Conservation (phyloP, 2,797 vertebrate species). For the Anabacerthia variegaticeps region DNA sequence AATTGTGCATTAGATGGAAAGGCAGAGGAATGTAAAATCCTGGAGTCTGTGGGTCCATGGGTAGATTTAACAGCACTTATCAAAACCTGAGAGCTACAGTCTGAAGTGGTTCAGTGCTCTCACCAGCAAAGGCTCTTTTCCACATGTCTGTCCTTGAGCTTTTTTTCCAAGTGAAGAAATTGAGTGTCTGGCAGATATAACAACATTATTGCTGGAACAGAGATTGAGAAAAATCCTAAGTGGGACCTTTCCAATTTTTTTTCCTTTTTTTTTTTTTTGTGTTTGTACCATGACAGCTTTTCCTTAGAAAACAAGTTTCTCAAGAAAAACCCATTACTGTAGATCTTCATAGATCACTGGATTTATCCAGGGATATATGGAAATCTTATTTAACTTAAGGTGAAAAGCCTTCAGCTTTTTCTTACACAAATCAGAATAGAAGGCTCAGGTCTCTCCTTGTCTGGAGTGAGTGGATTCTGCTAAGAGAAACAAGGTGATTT, state of each 20-base stretch:
- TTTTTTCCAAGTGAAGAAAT: neutral
- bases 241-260: neutral
- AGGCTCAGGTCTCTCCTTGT: neutral
- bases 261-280: neutral
- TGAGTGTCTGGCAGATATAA: neutral
- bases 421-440: neutral
- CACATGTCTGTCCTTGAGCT: neutral
- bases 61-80: neutral
- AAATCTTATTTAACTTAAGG: neutral
- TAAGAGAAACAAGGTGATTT: neutral
- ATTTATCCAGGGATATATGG: neutral
- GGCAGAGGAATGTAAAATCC: neutral
- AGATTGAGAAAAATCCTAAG: neutral
- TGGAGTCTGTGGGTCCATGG: rapidly evolving
- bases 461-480: neutral
- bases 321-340: rapidly evolving
- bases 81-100: neutral
- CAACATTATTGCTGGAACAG: neutral
- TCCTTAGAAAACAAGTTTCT: neutral
- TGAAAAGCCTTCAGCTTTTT: neutral
- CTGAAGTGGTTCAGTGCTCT: neutral
- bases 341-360: neutral
- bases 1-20: neutral
- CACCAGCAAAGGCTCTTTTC: neutral
- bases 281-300: neutral